Evolutionary conservation across 2,888 invertebrate genomes (phyloP).

Genomic region (Cistogaster globosa): DNA sequence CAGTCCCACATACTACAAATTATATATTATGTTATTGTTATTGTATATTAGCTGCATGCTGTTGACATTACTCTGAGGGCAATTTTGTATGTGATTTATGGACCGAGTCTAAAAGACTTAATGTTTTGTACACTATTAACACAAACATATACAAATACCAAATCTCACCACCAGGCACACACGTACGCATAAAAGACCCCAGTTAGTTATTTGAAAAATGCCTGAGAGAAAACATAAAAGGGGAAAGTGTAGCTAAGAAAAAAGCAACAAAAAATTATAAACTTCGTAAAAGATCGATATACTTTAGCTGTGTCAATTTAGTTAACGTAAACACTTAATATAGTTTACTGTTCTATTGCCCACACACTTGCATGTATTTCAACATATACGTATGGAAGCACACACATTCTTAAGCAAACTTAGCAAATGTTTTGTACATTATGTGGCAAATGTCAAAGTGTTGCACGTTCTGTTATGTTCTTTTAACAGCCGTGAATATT

Average conservation of each 20-base stretch:
- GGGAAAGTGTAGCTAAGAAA: conserved; percentile 3
- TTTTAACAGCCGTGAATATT: conserved; percentile 4
- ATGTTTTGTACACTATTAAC: conserved; percentile 77
- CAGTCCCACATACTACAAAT: conserved; percentile 16
- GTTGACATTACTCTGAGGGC: conserved; percentile 60
- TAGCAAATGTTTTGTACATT: conserved; percentile 11
- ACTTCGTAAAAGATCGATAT: conserved; percentile 77
- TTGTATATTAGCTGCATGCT: conserved; percentile 56
- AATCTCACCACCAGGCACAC: conserved; percentile 21
- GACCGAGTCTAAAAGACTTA: conserved; percentile 77
- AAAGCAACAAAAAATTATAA: conserved; percentile 20
- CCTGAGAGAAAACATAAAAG: neutral
- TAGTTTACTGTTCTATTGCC: conserved; percentile 73
- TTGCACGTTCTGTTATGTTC: no score
- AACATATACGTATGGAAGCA: conserved; percentile 1
- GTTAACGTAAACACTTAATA: conserved; percentile 78
- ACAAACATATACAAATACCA: conserved; percentile 25
- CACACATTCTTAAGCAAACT: neutral
- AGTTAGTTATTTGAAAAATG: conserved; percentile 41
- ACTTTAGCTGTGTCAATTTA: conserved; percentile 80
- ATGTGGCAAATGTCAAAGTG: conserved; percentile 32
- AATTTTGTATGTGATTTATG: conserved; percentile 73
- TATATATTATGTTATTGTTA: conserved; percentile 11
- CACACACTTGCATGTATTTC: neutral
- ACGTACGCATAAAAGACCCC: conserved; percentile 22